Conservation (phyloP, 2,113 vertebrate species). For the Meleagris gallopavo region DNA sequence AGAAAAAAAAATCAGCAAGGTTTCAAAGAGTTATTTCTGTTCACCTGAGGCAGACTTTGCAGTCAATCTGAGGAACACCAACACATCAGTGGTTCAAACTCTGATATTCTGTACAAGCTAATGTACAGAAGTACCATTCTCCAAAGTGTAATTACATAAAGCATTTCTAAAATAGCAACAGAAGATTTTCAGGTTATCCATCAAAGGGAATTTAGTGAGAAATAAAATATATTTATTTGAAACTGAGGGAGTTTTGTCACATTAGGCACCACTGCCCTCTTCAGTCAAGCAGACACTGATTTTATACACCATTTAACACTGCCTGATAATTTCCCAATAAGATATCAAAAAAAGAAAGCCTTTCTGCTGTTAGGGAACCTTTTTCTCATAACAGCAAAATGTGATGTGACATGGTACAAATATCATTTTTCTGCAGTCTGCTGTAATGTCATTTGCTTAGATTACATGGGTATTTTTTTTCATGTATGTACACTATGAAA, state of each 20-base stretch:
- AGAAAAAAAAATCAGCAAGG: background rate
- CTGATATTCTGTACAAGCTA: conserved; percentile 63
- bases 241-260: background rate
- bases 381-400: background rate
- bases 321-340: background rate
- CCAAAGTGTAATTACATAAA: conserved; percentile 74
- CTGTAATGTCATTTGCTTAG: background rate
- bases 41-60: conserved; percentile 39
- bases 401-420: background rate
- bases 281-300: conserved; percentile 31
- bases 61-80: conserved; percentile 62
- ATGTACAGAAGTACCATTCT: conserved; percentile 67
- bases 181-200: conserved; percentile 64
- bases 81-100: conserved; percentile 44
- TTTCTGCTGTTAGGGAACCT: background rate
- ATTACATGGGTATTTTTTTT: background rate
- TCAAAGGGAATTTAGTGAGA: conserved; percentile 68
- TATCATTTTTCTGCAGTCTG: background rate
- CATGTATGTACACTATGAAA: background rate
- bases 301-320: background rate
- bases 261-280: conserved; percentile 74
- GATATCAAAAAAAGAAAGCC: background rate
- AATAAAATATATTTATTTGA: conserved; percentile 20
- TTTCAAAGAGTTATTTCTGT: conserved; percentile 63
- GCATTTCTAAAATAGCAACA: conserved; percentile 68